These are phyloP conservation scores for Muscidifurax raptorellus DNA, from an alignment of 1,140 invertebrate genomes.

Conservation along the genomic window DNA sequence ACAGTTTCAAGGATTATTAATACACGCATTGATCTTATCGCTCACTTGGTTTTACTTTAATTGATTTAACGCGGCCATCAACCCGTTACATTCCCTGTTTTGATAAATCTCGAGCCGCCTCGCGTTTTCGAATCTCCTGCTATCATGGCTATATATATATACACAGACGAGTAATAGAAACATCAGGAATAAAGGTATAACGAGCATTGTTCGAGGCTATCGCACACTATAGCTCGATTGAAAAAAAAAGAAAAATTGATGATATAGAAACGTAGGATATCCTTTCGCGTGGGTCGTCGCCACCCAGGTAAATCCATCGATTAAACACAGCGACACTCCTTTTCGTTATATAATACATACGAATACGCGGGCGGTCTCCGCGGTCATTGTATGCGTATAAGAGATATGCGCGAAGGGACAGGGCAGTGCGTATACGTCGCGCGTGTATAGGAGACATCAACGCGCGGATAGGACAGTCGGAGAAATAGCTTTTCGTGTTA, in stretches of 20 bases:
- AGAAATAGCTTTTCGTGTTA: background rate
- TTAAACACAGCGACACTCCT: slow-evolving; percentile 29
- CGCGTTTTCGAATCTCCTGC: too few species aligned
- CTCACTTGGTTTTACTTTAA: too few species aligned
- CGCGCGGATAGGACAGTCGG: background rate
- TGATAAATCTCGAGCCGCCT: too few species aligned
- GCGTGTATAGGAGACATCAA: background rate
- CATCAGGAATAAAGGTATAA: too few species aligned
- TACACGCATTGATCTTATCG: background rate
- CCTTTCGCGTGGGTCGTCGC: background rate
- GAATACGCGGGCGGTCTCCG: background rate
- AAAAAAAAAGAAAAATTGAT: background rate
- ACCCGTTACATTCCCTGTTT: too few species aligned
- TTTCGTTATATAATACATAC: background rate
- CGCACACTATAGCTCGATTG: too few species aligned
- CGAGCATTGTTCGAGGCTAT: too few species aligned
- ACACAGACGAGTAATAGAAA: too few species aligned
- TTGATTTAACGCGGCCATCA: too few species aligned
- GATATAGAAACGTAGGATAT: background rate
- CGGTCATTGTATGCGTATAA: slow-evolving; percentile 19
- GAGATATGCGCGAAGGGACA: slow-evolving; percentile 8
- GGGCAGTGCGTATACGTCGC: background rate
- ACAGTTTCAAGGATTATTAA: background rate
- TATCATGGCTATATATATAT: too few species aligned
- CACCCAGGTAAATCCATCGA: slow-evolving; percentile 37